Conservation (phyloP, 2,113 vertebrate genomes). For the Jaculus jaculus region DNA sequence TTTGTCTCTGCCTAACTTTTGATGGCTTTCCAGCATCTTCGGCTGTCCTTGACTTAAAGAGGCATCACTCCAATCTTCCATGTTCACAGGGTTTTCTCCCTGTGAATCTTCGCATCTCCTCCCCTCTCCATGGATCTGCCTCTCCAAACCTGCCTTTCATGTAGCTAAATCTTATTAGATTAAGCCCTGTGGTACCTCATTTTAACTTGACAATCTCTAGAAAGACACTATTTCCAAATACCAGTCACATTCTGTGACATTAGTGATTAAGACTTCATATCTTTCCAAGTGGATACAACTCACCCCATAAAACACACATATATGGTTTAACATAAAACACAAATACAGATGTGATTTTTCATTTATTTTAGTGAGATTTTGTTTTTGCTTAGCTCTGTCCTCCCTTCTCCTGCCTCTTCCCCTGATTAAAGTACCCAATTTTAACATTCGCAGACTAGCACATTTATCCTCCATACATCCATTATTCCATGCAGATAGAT, state of each 20-base stretch:
- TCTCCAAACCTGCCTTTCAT: neutral
- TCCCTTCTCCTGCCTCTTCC: neutral
- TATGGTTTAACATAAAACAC: neutral
- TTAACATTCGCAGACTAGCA: neutral
- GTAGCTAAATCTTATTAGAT: neutral
- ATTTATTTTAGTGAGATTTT: neutral
- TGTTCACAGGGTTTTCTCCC: neutral
- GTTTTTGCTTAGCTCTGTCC: neutral
- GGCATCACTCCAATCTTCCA: neutral
- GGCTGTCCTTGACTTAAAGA: neutral
- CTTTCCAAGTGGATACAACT: neutral
- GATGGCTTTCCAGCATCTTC: neutral
- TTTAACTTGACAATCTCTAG: neutral
- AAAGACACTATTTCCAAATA: slow-evolving; percentile 12
- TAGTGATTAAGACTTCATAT: neutral
- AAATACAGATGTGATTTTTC: neutral
- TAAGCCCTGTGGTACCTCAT: neutral
- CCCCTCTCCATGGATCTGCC: neutral
- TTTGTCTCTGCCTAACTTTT: too few relatives aligned
- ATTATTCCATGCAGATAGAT: neutral
- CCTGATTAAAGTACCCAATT: neutral
- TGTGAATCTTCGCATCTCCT: neutral
- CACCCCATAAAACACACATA: neutral
- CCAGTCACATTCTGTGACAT: neutral
- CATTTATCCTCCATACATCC: neutral